Evolutionary conservation across 2,797 vertebrate species (phyloP).

Genomic region (Dendrocincla tyrannina): DNA sequence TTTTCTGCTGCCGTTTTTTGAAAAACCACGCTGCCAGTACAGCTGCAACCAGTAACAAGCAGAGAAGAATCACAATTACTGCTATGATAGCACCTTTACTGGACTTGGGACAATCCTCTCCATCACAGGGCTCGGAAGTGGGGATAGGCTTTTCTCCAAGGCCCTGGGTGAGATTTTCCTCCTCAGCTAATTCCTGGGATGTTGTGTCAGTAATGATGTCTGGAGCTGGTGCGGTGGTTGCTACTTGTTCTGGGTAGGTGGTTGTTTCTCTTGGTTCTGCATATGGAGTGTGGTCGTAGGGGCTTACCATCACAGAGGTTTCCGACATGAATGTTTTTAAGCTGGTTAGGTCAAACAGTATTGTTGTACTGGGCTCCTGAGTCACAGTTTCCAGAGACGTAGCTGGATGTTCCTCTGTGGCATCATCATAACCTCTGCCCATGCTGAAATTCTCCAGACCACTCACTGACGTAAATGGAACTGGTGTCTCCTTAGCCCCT

Average conservation of each 20-base stretch:
- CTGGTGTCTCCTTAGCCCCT: not conserved
- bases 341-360: constrained; percentile 31
- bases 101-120: constrained; percentile 75
- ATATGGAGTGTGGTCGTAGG: constrained; percentile 19
- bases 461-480: constrained; percentile 39
- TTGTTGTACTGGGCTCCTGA: not conserved
- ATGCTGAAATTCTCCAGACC: constrained; percentile 60
- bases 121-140: constrained; percentile 78
- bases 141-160: constrained; percentile 70
- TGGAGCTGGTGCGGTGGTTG: constrained; percentile 29
- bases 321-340: constrained; percentile 68
- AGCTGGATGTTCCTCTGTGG: constrained; percentile 8
- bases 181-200: constrained; percentile 66
- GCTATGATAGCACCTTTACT: constrained; percentile 84
- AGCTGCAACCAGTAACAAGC: constrained; percentile 77
- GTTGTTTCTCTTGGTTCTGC: constrained; percentile 37
- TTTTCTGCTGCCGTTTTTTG: constrained; percentile 88
- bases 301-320: constrained; percentile 53
- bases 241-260: constrained; percentile 1
- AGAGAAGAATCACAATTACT: constrained; percentile 82
- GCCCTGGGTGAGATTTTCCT: constrained; percentile 77
- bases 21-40: constrained; percentile 87
- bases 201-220: constrained; percentile 44
- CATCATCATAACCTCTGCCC: constrained; percentile 24
- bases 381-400: constrained; percentile 24